Percentiles rank a stretch among this genome's conserved stretches.
Conservation (phyloP, 2,797 vertebrate genomes). For the Lepus townsendii region DNA sequence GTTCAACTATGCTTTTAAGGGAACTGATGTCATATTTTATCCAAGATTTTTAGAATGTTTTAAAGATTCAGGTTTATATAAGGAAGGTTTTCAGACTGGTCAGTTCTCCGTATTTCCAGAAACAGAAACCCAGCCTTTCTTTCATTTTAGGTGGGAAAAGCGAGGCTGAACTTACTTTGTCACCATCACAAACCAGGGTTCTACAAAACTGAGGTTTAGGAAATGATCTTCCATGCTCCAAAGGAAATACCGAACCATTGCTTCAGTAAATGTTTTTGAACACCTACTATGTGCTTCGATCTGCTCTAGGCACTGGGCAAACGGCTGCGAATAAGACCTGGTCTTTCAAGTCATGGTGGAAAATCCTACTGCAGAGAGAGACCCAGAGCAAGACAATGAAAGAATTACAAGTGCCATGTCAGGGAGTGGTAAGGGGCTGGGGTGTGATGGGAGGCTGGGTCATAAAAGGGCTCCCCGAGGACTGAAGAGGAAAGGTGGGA, state of each 20-base stretch:
- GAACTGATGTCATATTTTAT: background rate
- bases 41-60: background rate
- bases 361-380: background rate
- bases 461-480: background rate
- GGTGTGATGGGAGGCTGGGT: background rate
- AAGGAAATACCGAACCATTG: constrained; percentile 7
- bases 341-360: background rate
- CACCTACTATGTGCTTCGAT: background rate
- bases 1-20: background rate
- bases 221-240: background rate
- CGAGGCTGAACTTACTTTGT: background rate
- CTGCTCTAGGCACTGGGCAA: background rate
- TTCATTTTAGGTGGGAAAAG: background rate
- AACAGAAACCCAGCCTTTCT: background rate
- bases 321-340: background rate
- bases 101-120: background rate
- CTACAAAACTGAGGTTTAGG: background rate
- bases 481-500: background rate
- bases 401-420: constrained; percentile 1
- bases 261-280: background rate
- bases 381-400: background rate
- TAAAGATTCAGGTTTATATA: constrained; percentile 43
- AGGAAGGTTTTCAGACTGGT: background rate
- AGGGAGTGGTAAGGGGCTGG: background rate
- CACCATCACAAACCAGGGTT: background rate